Base-by-base conservation (phyloP, 2,797 vertebrate species). In the Acestrorhynchus altus region DNA sequence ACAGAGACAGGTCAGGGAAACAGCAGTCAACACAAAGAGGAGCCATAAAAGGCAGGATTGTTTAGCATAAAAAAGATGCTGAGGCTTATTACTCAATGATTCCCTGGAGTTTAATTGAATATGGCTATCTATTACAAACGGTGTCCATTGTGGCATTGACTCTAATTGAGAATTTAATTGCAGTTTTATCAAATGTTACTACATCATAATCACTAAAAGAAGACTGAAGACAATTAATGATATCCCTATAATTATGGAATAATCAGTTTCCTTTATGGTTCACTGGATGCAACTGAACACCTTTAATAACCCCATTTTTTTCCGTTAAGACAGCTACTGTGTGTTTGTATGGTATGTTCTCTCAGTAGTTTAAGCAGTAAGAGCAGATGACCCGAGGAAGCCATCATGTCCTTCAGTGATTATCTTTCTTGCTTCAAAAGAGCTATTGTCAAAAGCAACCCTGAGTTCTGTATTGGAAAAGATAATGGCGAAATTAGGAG, bases 401-500 rank as follows among this genome's bases (percentile, higher is more conserved):
- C 28, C 28, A 11, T 42, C 31, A 10, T 52, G 13, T 20, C 28
- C 57, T 64, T 51, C 52, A 10, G 57, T 57, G 65, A 61, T 49
- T 44, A 49, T 20, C 44, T 28, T 42, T 22, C 35, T 44, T 49
- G 8, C 31, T 47, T 76, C 60, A 52, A 72, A 80, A 76, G 42
- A 54, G 46, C 26, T 5, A n/a, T 28, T 57, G 16, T 56, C 35
- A 70, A 47, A 35, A 68, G 42, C 35, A 28, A 10, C 51, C 13
- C 39, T 57, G 31, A 40, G 16, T 75, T 56, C 57, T 39, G 18
- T 56, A 42, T 54, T 22, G 11, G 26, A 79, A 51, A n/a, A 40
- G 16, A 9, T 16, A 8, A 44, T 46, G 39, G 63, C 24, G 40
- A 46, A 22, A 46, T 24, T 22, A 44, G 57, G 13, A 46, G 13